phyloP scores from a whole-genome alignment of 2,113 vertebrate genomes.

The Cavia porcellus region DNA sequence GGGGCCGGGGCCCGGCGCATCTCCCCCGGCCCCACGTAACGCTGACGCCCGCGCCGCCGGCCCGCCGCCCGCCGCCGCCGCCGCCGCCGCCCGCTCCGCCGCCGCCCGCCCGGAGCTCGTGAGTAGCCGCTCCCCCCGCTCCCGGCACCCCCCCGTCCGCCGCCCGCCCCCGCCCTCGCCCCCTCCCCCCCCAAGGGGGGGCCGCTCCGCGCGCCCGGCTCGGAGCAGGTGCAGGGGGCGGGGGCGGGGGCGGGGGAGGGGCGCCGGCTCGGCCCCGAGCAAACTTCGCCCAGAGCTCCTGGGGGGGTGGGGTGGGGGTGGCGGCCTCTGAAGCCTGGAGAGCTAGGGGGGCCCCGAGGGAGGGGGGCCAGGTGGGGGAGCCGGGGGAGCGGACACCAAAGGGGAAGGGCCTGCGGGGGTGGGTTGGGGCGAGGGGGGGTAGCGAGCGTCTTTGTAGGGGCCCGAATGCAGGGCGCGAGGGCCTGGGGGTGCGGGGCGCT shows the following conservation, averaged over 20 bases:
- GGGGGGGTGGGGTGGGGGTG: slow-evolving; percentile 71
- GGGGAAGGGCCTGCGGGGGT: slow-evolving; percentile 90
- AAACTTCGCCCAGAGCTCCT: slow-evolving; percentile 80
- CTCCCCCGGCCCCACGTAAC: slow-evolving; percentile 83
- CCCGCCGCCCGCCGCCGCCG: slow-evolving; percentile 77
- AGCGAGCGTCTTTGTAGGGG: slow-evolving; percentile 81
- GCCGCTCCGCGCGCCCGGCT: slow-evolving; percentile 66
- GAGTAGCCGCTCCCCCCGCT: slow-evolving; percentile 75
- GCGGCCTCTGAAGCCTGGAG: slow-evolving; percentile 19
- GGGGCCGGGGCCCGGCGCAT: slow-evolving; percentile 83
- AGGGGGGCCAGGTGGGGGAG: slow-evolving; percentile 69
- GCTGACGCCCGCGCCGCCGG: slow-evolving; percentile 83
- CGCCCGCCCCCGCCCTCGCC: slow-evolving; percentile 64
- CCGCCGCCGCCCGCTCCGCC: slow-evolving; percentile 74
- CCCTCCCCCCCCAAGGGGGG: slow-evolving; percentile 65
- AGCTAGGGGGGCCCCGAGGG: slow-evolving; percentile 38
- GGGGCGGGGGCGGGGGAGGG: slow-evolving; percentile 65
- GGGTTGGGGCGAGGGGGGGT: slow-evolving; percentile 3
- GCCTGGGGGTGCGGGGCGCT: slow-evolving; percentile 67
- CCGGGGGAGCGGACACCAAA: slow-evolving; percentile 63
- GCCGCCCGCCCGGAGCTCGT: slow-evolving; percentile 77
- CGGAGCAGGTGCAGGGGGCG: slow-evolving; percentile 77
- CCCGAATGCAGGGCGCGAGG: slow-evolving; percentile 77
- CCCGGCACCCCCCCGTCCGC: slow-evolving; percentile 35
- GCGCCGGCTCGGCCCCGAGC: slow-evolving; percentile 77